Percentiles rank a stretch among this genome's conserved stretches.
Evolutionary conservation across 2,797 vertebrate species (phyloP).

Genomic region (Sebastes trivittatus): DNA sequence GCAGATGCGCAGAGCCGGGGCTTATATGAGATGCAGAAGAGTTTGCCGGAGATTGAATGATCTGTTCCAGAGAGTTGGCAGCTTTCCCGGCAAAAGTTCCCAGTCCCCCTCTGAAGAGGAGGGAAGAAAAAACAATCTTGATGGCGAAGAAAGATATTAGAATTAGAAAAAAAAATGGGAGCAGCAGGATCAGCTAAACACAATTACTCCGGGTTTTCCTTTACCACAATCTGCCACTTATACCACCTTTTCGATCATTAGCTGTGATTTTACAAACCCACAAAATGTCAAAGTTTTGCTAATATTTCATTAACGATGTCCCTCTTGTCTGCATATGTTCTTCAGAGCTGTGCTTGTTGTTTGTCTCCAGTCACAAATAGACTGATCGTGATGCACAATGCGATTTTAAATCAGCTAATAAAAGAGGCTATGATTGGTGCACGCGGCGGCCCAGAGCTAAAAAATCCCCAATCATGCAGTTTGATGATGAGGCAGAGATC

Average conservation of each 20-base stretch:
- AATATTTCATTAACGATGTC: neutral
- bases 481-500: conserved; percentile 46
- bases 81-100: conserved; percentile 62
- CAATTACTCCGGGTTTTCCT: conserved; percentile 23
- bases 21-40: conserved; percentile 70
- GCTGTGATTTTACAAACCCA: neutral
- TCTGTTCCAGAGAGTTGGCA: conserved; percentile 70
- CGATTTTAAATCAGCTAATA: conserved; percentile 24
- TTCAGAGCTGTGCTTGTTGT: neutral
- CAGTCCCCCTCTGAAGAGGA: conserved; percentile 45
- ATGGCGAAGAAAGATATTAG: conserved; percentile 52
- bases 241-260: conserved; percentile 20
- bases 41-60: conserved; percentile 68
- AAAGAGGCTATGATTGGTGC: conserved; percentile 25
- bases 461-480: conserved; percentile 50
- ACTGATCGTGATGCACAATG: conserved; percentile 8
- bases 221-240: conserved; percentile 6
- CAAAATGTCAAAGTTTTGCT: neutral
- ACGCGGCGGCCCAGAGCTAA: neutral
- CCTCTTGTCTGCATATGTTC: neutral
- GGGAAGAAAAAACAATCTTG: conserved; percentile 51
- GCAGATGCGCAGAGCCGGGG: conserved; percentile 20
- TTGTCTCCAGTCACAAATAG: neutral
- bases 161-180: conserved; percentile 46
- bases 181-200: conserved; percentile 49